Conservation (phyloP, 2,113 vertebrate species). For the Diphyllodes magnificus region DNA sequence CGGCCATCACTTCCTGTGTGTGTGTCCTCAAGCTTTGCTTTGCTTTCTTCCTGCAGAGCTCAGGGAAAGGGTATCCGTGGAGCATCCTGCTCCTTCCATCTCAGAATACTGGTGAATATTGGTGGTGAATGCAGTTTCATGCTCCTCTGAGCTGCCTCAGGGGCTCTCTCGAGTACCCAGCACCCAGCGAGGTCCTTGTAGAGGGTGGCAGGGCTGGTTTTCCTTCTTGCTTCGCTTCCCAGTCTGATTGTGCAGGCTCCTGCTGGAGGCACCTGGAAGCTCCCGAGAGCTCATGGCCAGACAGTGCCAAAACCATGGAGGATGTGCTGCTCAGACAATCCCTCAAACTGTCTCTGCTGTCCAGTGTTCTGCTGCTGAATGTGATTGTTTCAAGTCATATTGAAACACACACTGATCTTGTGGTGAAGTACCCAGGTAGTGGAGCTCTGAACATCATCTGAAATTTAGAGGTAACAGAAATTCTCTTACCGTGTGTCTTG, state of each 20-base stretch:
- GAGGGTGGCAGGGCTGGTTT: not conserved
- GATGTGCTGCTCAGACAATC: not conserved
- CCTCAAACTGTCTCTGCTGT: not conserved
- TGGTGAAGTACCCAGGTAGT: not conserved
- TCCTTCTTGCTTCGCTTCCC: not conserved
- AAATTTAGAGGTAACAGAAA: not conserved
- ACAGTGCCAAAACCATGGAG: not conserved
- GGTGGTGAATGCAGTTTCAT: not conserved
- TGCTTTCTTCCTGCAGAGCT: not conserved
- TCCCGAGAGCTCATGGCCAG: not conserved
- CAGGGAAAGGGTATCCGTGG: no score
- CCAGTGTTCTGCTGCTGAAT: not conserved
- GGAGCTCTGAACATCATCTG: not conserved
- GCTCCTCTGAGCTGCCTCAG: not conserved
- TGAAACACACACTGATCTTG: not conserved
- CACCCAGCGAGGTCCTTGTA: rapidly evolving
- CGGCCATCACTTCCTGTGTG: not conserved
- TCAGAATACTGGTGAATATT: not conserved
- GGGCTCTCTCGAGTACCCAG: not conserved
- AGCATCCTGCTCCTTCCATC: rapidly evolving
- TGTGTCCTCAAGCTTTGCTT: not conserved
- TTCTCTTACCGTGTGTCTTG: not conserved
- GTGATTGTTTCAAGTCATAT: not conserved
- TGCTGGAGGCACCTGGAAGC: not conserved
- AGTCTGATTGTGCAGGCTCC: not conserved